Percentiles rank a stretch among this genome's conserved stretches.
Evolutionary conservation across 92 coral and sea anemone species (phyloP).

Genomic region (Siderastrea siderea): DNA sequence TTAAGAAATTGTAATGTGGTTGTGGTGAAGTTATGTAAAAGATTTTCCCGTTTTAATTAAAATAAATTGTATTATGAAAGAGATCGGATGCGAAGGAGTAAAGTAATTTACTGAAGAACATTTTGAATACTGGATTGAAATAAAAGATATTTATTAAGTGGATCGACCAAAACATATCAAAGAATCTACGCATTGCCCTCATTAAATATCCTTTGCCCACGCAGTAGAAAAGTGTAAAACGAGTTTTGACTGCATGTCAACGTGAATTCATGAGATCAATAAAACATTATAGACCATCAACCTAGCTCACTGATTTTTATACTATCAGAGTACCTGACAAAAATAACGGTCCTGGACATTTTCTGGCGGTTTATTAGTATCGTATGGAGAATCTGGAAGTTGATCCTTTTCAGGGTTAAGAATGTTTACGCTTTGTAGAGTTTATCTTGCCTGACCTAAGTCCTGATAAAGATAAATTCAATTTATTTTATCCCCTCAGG

Average conservation of each 20-base stretch:
- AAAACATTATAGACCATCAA: background rate
- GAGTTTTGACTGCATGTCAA: too few species aligned
- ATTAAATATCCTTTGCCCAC: background rate
- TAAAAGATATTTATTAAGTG: slow-evolving; percentile 7
- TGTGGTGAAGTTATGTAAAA: slow-evolving; percentile 5
- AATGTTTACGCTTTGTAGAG: slow-evolving; percentile 8
- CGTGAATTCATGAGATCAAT: background rate
- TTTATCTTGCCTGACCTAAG: slow-evolving; percentile 25
- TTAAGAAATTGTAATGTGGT: background rate
- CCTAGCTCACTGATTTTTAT: too few species aligned
- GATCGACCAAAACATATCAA: background rate
- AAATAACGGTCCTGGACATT: too few species aligned
- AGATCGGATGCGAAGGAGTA: background rate
- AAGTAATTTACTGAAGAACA: background rate
- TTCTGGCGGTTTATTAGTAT: background rate
- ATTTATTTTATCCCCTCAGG: slow-evolving; percentile 15
- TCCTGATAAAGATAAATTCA: background rate
- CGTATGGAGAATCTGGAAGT: background rate
- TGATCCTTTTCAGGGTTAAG: background rate
- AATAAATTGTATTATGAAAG: background rate
- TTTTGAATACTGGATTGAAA: background rate
- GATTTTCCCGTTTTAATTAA: background rate
- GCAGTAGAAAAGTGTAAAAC: background rate
- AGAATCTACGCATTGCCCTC: background rate
- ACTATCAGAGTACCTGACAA: too few species aligned